These are phyloP conservation scores for Mesocentrotus franciscanus DNA, from an alignment of 53 echinoderm and acorn worm genomes.

Conservation along the genomic window DNA sequence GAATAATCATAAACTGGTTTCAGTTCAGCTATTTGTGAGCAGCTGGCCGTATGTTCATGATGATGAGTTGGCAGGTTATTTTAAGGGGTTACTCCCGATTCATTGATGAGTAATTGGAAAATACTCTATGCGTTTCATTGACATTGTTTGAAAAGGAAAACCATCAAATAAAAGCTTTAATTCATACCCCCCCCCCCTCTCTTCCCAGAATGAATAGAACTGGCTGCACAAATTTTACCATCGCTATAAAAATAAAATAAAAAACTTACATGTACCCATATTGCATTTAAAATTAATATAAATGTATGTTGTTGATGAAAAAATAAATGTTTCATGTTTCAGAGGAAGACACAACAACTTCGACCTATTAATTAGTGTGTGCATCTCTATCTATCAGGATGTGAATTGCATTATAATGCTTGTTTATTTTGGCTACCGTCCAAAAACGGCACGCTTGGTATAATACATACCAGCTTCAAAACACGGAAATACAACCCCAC, in stretches of 20 bases:
- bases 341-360: too few relatives aligned
- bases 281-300: too few relatives aligned
- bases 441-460: background rate
- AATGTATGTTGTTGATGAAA: too few relatives aligned
- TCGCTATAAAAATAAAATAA: too few relatives aligned
- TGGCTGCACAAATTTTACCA: too few relatives aligned
- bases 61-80: background rate
- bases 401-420: background rate
- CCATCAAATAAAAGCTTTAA: too few relatives aligned
- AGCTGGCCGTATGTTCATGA: background rate
- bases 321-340: too few relatives aligned
- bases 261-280: too few relatives aligned
- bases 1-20: background rate
- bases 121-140: background rate
- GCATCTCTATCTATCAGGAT: background rate
- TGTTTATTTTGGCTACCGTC: constrained; percentile 37
- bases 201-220: background rate
- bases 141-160: background rate
- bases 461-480: background rate
- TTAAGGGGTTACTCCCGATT: background rate
- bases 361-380: background rate
- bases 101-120: background rate
- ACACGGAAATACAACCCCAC: constrained; percentile 27
- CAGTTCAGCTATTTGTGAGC: background rate
- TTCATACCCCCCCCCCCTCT: background rate